Base-by-base conservation (phyloP, 2,113 vertebrate genomes). In the Tichodroma muraria region DNA sequence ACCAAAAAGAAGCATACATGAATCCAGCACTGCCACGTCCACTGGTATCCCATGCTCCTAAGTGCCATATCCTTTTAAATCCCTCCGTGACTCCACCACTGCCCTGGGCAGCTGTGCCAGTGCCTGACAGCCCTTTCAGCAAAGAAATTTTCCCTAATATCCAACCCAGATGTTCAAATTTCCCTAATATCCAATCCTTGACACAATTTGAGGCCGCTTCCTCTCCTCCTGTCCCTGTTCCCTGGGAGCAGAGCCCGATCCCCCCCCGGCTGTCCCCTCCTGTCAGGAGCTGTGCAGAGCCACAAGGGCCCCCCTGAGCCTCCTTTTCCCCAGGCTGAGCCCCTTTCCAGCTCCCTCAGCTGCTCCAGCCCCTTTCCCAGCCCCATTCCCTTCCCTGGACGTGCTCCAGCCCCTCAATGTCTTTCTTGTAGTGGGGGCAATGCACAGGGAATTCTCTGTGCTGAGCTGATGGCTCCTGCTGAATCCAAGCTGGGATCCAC, bases 191-290 rank as follows among this genome's bases (percentile, higher is more conserved):
- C 37, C 37, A 68, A 3, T 23, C 8, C 6, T 2, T 45, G 53
- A 8, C 17, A 2, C 45, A 60, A 0, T 23, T 0, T 19, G 38
- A 35, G 53, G 40, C 61, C 0, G 0, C 61, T 82, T 7, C 53
- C 38, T 81, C 47, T 81, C 9, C 30, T 38, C 28, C 61, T 66
- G 68, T 66, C 69, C 23, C 24, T 40, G 78, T 53, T 53, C 30
- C 28, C 38, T 53, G 60, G 24, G 13, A 60, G 52, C 70, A 73
- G 6, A 81, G 4, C 45, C 37, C 1, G 1, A 56, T n/a, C n/a
- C 2, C 5, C 8, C 19, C 13, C 35, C 0, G 3, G 5, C 28
- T 59, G 52, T 18, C 17, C 16, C 20, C 45, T 89, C n/a, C 61
- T 60, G 47, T 2, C 53, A 82, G 37, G 24, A 60, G 11, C 2